Percentiles rank a stretch among this genome's conserved stretches.
Conservation (phyloP, 2,797 vertebrate species). For the Oryzias sinensis region DNA sequence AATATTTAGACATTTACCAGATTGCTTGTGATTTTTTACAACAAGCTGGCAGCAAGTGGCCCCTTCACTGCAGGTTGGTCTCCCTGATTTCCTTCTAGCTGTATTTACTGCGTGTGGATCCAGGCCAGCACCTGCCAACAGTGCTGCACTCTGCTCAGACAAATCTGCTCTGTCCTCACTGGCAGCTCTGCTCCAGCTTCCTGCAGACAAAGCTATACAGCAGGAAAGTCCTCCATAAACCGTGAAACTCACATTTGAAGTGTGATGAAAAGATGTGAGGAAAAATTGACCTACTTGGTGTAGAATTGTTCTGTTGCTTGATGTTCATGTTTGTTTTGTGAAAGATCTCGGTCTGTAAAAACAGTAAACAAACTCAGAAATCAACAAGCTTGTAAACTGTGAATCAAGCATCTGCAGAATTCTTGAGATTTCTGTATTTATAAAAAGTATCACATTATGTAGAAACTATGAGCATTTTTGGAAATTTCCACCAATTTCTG, state of each 20-base stretch:
- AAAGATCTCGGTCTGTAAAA: slow-evolving; percentile 52
- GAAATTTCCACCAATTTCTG: too few species aligned
- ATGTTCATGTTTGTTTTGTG: slow-evolving; percentile 39
- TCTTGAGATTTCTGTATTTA: too few species aligned
- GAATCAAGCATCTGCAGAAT: too few species aligned
- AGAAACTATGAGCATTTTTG: too few species aligned
- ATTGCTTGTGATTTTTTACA: slow-evolving; percentile 27
- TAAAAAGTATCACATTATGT: too few species aligned
- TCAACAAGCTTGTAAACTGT: too few species aligned
- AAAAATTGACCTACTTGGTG: slow-evolving; percentile 48
- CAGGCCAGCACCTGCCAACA: slow-evolving; percentile 36
- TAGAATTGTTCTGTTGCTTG: slow-evolving; percentile 18
- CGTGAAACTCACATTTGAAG: too few species aligned
- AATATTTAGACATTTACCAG: slow-evolving; percentile 45
- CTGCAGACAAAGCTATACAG: slow-evolving; percentile 26
- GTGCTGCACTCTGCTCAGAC: slow-evolving; percentile 39
- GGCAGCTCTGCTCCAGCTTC: slow-evolving; percentile 22
- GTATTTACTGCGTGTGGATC: slow-evolving; percentile 60
- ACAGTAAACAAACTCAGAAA: background rate
- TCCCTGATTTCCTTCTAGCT: slow-evolving; percentile 65
- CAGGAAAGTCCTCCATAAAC: background rate
- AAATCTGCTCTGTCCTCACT: slow-evolving; percentile 18
- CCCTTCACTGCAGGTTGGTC: slow-evolving; percentile 53
- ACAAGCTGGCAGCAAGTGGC: slow-evolving; percentile 18
- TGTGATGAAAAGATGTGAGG: background rate